Base-by-base conservation (phyloP, 2,888 invertebrate species). In the Zele albiditarsus region DNA sequence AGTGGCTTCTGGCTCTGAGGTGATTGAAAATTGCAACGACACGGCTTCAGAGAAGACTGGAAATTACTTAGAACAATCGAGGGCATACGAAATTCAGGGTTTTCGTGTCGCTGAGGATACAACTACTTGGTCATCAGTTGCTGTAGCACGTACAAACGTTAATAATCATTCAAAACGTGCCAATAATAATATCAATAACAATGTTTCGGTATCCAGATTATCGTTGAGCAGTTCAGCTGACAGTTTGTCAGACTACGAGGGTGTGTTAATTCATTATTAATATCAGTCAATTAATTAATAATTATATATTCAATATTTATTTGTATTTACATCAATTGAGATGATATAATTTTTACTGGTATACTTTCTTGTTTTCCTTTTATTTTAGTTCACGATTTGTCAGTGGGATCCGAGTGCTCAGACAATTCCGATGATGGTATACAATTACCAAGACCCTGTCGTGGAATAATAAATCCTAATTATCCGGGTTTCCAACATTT, bases 401-500 rank as follows among this genome's bases (percentile, higher is more conserved):
- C 79, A 14, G 78, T 73, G n/a, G 62, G 67, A 53, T 87, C 87
- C 63, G 88, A 87, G 63, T 87, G 83, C 83, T 88, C 89, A 16
- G 89, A 88, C 75, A 88, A 86, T 83, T 89, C 88, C 68, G 89
- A 88, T 76, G 89, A 89, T 77, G 87, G 85, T 38, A 89, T 87
- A 77, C 80, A 53, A 53, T 53, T 86, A 25, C 84, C 85, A 12
- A 81, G 84, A 20, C 89, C 89, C 84, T 93, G 93, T 73, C 91
- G 94, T 82, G 95, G 95, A 80, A 95, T 95, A 82, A 93, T 95
- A 84, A 95, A 95, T 90, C 95, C 95, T 69, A 95, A 95, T 89
- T 95, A 95, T 90, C 94, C 95, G 27, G 95, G 95, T 74, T 95
- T 95, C 89, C 95, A 95, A 87, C 95, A 95, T 89, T 91, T 95